Percentiles rank a stretch among this genome's conserved stretches.
phyloP scores from a whole-genome alignment of 2,113 vertebrate genomes.

The Setophaga coronata region DNA sequence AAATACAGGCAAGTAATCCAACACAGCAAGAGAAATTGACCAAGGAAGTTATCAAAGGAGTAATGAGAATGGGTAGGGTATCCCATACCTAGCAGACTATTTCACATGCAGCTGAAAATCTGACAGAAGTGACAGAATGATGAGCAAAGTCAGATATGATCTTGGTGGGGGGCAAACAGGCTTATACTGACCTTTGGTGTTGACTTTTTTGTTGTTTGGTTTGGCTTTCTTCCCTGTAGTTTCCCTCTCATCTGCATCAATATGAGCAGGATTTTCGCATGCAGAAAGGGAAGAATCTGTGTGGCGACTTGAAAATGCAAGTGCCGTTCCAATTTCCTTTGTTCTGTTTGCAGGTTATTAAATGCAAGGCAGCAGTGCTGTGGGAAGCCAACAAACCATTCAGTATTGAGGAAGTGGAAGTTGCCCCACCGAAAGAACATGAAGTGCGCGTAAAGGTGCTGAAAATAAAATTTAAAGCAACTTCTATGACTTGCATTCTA shows the following conservation, averaged over 20 bases:
- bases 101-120: neutral
- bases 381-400: constrained; percentile 84
- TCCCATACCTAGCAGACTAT: neutral
- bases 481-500: neutral
- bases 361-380: constrained; percentile 84
- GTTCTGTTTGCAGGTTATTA: constrained; percentile 80
- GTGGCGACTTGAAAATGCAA: neutral
- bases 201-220: neutral
- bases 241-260: neutral
- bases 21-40: neutral
- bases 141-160: neutral
- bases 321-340: neutral
- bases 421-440: constrained; percentile 81
- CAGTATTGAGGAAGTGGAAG: constrained; percentile 86
- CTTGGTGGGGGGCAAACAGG: neutral
- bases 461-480: neutral
- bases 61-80: neutral
- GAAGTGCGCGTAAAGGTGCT: constrained; percentile 87
- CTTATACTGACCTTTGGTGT: neutral
- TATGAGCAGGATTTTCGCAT: neutral
- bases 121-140: neutral
- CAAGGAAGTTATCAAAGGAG: neutral
- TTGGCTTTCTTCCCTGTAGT: neutral
- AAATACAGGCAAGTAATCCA: neutral
- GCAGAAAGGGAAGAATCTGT: neutral